Evolutionary conservation across 2,113 vertebrate genomes (phyloP), one percentile per base, ranked within the genome.

Genomic region (Mystacornis crossleyi): DNA sequence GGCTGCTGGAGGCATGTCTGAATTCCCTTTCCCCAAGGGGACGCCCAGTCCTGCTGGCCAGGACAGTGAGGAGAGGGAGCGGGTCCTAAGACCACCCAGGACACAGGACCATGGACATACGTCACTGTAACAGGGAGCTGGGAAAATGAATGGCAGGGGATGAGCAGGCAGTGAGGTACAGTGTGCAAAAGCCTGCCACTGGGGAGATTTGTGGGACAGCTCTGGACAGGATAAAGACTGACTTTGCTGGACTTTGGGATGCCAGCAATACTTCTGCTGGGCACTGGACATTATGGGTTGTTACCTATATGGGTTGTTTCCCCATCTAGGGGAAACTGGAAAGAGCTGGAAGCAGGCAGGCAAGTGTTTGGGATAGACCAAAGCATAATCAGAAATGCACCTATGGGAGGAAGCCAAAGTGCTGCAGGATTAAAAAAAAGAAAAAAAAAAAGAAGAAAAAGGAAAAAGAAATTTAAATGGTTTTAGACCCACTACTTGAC

Each of bases 401-500:
- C 12, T 3, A 29, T 38, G 36, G 38, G 40, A 75, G 71, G 48
- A 93, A 73, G 36, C 13, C 31, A 50, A 86, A 90, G 42, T 73
- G 40, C 66, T 82, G 28, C n/a, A 61, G 40, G 31, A 57, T 78
- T 60, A 2, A 28, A 50, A 47, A 48, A 50, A 34, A 42, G 10
- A 8, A 7, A 19, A 19, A 33, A n/a, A 4, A 33, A 33, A 9
- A 14, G 47, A 50, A 15, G 3, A 14, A 33, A 55, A 42, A 38
- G 45, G 28, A 50, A 24, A 54, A 38, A n/a, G 8, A 7, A 5
- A 19, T 8, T 38, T 64, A 70, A 79, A 55, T 42, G 25, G 15
- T 51, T 88, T 86, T 67, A 84, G 65, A 84, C 18, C 8, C 36
- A 73, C 50, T 86, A 36, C 55, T 84, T 84, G 86, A 86, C 60